Percentiles rank a stretch among this genome's conserved stretches.
These are phyloP conservation scores for Cataglyphis livida DNA, from an alignment of 2,888 invertebrate species.

Conservation along the genomic window DNA sequence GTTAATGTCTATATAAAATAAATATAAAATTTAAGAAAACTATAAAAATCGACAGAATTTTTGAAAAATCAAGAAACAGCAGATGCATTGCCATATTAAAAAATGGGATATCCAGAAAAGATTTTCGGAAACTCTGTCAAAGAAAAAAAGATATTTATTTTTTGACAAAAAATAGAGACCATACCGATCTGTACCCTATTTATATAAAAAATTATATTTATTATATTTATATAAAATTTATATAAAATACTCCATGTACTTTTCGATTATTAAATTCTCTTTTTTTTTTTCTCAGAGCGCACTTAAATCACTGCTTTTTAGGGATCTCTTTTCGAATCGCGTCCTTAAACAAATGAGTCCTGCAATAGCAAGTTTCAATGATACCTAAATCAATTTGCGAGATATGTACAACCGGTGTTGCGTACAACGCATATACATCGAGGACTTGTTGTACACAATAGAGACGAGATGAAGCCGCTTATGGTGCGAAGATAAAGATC, in stretches of 20 bases:
- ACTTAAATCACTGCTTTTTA: background rate
- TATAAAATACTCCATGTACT: background rate
- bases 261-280: slow-evolving; percentile 13
- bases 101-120: background rate
- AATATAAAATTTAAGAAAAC: background rate
- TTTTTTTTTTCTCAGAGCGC: slow-evolving; percentile 15
- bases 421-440: background rate
- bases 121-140: no score
- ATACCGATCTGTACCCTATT: background rate
- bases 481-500: slow-evolving; percentile 36
- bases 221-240: no score
- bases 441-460: slow-evolving; percentile 10
- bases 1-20: background rate
- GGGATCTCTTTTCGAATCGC: background rate
- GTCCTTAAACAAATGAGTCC: background rate
- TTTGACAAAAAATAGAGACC: background rate
- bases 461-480: slow-evolving; percentile 34
- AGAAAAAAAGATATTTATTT: background rate
- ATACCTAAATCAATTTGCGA: slow-evolving; percentile 28
- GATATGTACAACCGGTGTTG: background rate
- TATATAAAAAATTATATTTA: background rate
- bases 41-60: background rate
- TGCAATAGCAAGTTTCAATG: background rate
- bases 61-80: background rate
- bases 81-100: background rate